Base-by-base conservation (phyloP, 2,888 invertebrate genomes). In the Drosophila parthenogenetica region DNA sequence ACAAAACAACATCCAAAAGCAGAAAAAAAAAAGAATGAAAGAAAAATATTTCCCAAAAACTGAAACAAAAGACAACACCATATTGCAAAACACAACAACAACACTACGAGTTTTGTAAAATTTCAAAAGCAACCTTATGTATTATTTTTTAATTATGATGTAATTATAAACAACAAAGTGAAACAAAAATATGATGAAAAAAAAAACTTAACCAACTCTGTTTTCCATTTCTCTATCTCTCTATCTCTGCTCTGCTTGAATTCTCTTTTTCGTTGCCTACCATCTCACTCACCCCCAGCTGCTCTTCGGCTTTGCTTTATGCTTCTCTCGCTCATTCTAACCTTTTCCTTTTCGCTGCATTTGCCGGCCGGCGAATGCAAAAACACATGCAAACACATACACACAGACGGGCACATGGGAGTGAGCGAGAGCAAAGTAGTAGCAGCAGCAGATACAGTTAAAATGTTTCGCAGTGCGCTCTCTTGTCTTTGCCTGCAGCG, bases 81-180 rank as follows among this genome's bases (percentile, higher is more conserved):
- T 74, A 74, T 75, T 29, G 71, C 75, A 77, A 78, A 71, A 82
- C 74, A 70, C 69, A 65, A 57, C 58, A 68, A 74, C 68, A 69
- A 74, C 67, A 86, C 55, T 63, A 76, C 81, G 78, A 80, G 85
- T 88, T 89, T 86, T 87, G 84, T 81, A 77, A 87, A 82, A 88
- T 80, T 85, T 77, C 68, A 89, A 87, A 86, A 87, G 89, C 90
- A 91, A 91, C 83, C 83, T 90, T 91, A 90, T 91, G 90, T 87
- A 87, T 90, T 90, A 90, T 90, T 90, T 90, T 89, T 87, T 90
- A 90, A 91, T 91, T 91, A 91, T 90, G 90, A 90, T 90, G 91
- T 91, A 91, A 91, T 90, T 91, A 91, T 90, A 90, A 90, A 90
- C 89, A 90, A 90, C 87, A 83, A 87, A 79, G 79, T 87, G 87